phyloP scores from a whole-genome alignment of 2,888 invertebrate species.

The Ornithoptera alexandrae region DNA sequence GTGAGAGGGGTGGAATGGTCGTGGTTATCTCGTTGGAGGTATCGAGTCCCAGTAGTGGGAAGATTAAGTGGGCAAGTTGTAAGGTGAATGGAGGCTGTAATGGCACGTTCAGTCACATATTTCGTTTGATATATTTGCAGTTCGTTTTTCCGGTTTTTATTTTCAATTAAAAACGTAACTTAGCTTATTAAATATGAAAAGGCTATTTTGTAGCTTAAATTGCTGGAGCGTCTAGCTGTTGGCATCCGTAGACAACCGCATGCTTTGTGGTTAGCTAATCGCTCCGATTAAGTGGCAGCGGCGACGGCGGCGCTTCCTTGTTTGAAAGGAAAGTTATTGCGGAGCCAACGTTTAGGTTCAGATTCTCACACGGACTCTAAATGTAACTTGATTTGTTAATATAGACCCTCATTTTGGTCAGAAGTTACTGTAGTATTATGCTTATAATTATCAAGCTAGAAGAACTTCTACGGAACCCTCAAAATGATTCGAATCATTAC shows the following conservation, averaged over 20 bases:
- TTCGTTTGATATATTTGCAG: background rate
- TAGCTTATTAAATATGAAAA: conserved; percentile 4
- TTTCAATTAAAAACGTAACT: too few species aligned
- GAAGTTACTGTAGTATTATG: too few species aligned
- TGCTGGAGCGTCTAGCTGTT: conserved; percentile 17
- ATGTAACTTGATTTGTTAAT: background rate
- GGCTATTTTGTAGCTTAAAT: conserved; percentile 7
- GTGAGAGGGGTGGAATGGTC: too few species aligned
- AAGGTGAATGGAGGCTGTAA: too few species aligned
- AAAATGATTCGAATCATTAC: too few species aligned
- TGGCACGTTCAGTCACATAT: too few species aligned
- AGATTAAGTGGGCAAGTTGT: too few species aligned
- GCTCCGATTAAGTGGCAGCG: conserved; percentile 16
- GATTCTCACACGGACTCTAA: background rate
- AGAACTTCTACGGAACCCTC: too few species aligned
- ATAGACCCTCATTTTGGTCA: too few species aligned
- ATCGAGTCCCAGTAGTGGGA: too few species aligned
- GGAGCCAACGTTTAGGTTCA: conserved; percentile 9
- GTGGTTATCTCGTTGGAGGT: too few species aligned
- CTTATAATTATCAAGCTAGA: too few species aligned
- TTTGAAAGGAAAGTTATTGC: conserved; percentile 18
- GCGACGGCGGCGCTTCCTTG: conserved; percentile 22
- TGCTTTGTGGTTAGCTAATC: conserved; percentile 26
- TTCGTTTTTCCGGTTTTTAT: background rate
- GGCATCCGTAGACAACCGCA: conserved; percentile 15